Evolutionary conservation across 2,113 vertebrate species (phyloP), one percentile per base, ranked within the genome.

Genomic region (Myiozetetes cayanensis): DNA sequence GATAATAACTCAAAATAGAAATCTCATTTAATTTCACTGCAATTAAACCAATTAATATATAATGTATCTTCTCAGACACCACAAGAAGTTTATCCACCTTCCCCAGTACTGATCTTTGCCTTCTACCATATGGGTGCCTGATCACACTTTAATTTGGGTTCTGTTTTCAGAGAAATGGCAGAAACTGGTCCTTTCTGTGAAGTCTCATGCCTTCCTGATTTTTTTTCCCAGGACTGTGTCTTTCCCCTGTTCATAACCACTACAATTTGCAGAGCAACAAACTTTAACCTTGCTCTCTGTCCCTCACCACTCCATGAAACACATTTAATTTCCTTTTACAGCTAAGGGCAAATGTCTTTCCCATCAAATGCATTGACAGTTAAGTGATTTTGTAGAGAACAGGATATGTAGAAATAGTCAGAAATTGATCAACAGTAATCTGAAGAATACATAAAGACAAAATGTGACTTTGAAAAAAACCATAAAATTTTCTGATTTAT

Each of bases 41-140:
- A 85, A 82, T 95, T 93, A 93, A 89, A 50, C 52, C 52, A 89
- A 94, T 71, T 81, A 89, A 91, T 78, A 80, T 4, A 89, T 41
- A 75, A 74, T 50, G 20, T 46, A 85, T 67, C 50, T 62, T 77
- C 71, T 75, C 25, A 82, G 68, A 50, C 7, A 52, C 28, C 58
- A 47, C 12, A 92, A 55, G 18, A 66, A 43, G 37, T 66, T 83
- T 70, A 63, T n/a, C 28, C 17, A 39, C 31, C 12, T 81, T 81
- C 24, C 22, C 8, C 9, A 67, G 6, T 21, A 41, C 27, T 62
- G 6, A 16, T 49, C 12, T 88, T 59, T 71, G 31, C 33, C n/a
- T 87, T 84, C 10, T 30, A 18, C 50, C 24, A 20, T 70, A 20
- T 9, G 8, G 27, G 21, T 39, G 8, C 9, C 35, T 74, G 10